Evolutionary conservation across 2,113 vertebrate genomes (phyloP).

Genomic region (rat (Rattus norvegicus)): DNA sequence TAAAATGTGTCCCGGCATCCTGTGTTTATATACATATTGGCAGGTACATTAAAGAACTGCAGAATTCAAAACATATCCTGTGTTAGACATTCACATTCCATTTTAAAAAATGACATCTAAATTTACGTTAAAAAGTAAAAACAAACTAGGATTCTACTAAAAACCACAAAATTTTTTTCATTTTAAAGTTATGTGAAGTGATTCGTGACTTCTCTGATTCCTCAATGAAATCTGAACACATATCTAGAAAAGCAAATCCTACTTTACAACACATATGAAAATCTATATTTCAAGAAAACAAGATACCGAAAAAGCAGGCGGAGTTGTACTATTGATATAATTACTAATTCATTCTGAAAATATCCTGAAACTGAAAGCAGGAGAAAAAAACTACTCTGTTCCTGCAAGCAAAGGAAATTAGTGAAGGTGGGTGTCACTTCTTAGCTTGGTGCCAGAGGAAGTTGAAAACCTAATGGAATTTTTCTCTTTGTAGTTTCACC

Average conservation of each 20-base stretch:
- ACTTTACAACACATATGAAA: not conserved
- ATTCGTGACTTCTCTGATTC: not conserved
- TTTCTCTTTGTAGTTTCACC: not conserved
- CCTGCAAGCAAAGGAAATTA: too few relatives aligned
- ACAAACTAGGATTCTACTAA: not conserved
- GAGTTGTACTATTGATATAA: too few relatives aligned
- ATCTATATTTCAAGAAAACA: not conserved
- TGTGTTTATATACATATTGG: not conserved
- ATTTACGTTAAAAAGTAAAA: not conserved
- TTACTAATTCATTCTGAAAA: not conserved
- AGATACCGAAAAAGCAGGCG: not conserved
- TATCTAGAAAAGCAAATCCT: not conserved
- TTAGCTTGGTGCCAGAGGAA: not conserved
- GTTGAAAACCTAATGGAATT: not conserved
- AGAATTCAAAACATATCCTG: not conserved
- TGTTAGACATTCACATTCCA: not conserved
- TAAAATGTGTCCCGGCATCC: not conserved
- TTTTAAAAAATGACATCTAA: not conserved
- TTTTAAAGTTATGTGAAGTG: accelerated
- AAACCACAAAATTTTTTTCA: not conserved
- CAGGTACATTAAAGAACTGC: not conserved
- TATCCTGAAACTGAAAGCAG: accelerated
- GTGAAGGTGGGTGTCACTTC: too few relatives aligned
- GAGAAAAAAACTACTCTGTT: too few relatives aligned
- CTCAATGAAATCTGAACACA: not conserved